Percentiles rank a stretch among this genome's conserved stretches.
Evolutionary conservation across 2,113 vertebrate genomes (phyloP).

Genomic region (Lutjanus erythropterus): DNA sequence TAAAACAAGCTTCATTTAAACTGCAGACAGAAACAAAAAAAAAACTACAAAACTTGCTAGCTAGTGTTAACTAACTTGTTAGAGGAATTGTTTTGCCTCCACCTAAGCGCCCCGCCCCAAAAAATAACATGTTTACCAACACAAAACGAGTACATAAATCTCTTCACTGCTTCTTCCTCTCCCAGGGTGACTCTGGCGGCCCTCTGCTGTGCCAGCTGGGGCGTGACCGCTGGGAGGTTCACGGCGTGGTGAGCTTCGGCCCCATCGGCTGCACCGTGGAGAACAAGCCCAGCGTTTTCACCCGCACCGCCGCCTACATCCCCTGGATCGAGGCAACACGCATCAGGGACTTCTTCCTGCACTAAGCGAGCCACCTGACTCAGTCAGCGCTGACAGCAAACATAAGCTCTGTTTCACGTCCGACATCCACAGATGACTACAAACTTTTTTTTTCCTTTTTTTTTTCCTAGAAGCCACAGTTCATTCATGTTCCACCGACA

Average conservation of each 20-base stretch:
- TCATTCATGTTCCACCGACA: background rate
- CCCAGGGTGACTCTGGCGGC: constrained; percentile 89
- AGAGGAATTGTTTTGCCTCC: too few relatives aligned
- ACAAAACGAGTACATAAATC: too few relatives aligned
- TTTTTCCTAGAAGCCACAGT: constrained; percentile 4
- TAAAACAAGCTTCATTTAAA: too few relatives aligned
- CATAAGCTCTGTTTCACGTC: constrained; percentile 38
- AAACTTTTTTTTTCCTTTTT: constrained; percentile 11
- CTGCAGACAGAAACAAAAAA: too few relatives aligned
- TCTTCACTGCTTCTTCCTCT: background rate
- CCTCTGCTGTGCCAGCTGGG: constrained; percentile 87
- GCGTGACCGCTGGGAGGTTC: constrained; percentile 88
- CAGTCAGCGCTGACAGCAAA: constrained; percentile 22
- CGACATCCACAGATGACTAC: background rate
- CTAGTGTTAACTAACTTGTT: too few relatives aligned
- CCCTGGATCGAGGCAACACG: constrained; percentile 90
- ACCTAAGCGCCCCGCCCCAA: too few relatives aligned
- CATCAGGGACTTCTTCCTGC: constrained; percentile 89
- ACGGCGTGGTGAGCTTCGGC: constrained; percentile 90
- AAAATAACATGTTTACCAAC: too few relatives aligned
- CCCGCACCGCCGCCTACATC: constrained; percentile 86
- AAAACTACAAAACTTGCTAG: too few relatives aligned
- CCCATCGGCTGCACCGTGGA: constrained; percentile 89
- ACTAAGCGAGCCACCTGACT: constrained; percentile 59
- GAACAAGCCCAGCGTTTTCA: constrained; percentile 91